Percentiles rank a stretch among this genome's conserved stretches.
Evolutionary conservation across 2,888 invertebrate species (phyloP).

Genomic region (Cataglyphis cursor): DNA sequence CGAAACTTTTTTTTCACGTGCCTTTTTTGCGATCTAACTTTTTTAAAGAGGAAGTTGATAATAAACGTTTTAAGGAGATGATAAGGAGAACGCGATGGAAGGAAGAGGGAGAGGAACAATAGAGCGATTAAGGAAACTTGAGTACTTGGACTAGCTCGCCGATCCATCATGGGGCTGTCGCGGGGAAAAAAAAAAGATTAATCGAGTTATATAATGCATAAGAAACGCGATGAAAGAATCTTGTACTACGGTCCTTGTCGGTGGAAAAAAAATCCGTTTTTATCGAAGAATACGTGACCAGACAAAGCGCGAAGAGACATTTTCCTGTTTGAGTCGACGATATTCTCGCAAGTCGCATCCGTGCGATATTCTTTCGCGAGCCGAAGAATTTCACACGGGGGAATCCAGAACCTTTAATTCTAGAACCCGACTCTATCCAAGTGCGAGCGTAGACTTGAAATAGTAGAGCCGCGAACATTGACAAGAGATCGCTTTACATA

Average conservation of each 20-base stretch:
- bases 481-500: background rate
- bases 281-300: constrained; percentile 66
- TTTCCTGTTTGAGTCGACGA: constrained; percentile 46
- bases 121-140: constrained; percentile 2
- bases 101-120: background rate
- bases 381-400: constrained; percentile 65
- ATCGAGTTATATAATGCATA: background rate
- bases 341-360: constrained; percentile 40
- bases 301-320: constrained; percentile 2
- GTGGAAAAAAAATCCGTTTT: constrained; percentile 79
- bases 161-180: constrained; percentile 1
- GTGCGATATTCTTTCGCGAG: constrained; percentile 59
- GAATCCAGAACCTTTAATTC: constrained; percentile 25
- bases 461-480: background rate
- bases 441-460: background rate
- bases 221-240: background rate
- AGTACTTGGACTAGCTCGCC: background rate
- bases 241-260: background rate
- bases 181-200: background rate
- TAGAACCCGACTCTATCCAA: background rate
- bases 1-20: background rate
- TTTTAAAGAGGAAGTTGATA: background rate
- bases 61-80: background rate
- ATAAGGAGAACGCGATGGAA: background rate
- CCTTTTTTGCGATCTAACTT: constrained; percentile 34